Percentiles rank a stretch among this genome's conserved stretches.
Evolutionary conservation across 2,888 invertebrate species (phyloP).

Genomic region (Mimas tiliae): DNA sequence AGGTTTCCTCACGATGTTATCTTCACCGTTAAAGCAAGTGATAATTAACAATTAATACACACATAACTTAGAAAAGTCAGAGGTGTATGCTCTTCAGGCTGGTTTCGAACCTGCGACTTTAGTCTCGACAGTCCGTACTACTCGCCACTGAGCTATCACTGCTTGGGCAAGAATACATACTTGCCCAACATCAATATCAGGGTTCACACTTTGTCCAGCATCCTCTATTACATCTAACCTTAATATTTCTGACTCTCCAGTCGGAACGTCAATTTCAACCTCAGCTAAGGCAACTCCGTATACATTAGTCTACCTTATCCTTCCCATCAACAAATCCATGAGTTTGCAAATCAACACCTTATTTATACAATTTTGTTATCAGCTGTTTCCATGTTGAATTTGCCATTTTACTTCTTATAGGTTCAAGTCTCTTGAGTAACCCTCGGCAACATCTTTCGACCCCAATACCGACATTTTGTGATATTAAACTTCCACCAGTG

Average conservation of each 20-base stretch:
- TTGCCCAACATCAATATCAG: conserved; percentile 87
- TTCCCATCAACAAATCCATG: conserved; percentile 41
- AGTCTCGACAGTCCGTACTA: no score
- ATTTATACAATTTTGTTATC: conserved; percentile 68
- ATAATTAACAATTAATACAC: no score
- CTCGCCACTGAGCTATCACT: no score
- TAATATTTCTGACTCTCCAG: conserved; percentile 86
- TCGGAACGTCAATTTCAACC: conserved; percentile 89
- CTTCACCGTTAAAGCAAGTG: no score
- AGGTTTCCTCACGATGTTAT: no score
- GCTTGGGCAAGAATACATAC: conserved; percentile 54
- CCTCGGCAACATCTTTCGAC: conserved; percentile 43
- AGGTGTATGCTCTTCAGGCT: no score
- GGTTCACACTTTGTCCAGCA: conserved; percentile 86
- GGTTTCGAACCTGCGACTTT: no score
- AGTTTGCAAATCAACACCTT: conserved; percentile 58
- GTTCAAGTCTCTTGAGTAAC: conserved; percentile 41
- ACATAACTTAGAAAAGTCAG: no score
- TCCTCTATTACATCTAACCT: conserved; percentile 88
- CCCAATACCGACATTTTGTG: conserved; percentile 48
- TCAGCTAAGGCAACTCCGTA: conserved; percentile 86
- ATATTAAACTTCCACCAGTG: conserved; percentile 86
- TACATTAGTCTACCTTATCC: conserved; percentile 52
- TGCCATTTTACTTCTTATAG: conserved; percentile 38
- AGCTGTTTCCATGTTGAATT: conserved; percentile 79